Conservation (phyloP, 1,140 invertebrate genomes). For the Plodia interpunctella region DNA sequence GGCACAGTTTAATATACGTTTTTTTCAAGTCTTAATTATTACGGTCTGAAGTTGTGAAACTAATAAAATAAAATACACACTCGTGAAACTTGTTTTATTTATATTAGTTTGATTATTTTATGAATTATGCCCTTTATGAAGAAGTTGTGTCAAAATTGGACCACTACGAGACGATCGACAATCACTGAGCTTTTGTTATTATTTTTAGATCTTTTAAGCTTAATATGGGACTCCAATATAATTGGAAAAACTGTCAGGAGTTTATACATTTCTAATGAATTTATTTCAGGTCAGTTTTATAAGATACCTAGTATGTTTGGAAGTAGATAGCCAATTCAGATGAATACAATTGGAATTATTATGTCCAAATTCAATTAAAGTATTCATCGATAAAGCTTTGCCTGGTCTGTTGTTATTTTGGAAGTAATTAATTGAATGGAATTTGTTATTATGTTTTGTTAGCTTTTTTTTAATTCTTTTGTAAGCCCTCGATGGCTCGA, state of each 20-base stretch:
- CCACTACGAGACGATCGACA: constrained; percentile 67
- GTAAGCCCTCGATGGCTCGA: not conserved
- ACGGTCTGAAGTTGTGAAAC: constrained; percentile 23
- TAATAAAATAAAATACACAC: constrained; percentile 56
- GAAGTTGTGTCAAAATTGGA: constrained; percentile 36
- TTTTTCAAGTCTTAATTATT: constrained; percentile 33
- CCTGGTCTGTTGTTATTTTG: constrained; percentile 1
- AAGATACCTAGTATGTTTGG: not conserved
- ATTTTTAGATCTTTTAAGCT: constrained; percentile 62
- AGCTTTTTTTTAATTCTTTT: no score
- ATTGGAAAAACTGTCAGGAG: constrained; percentile 15
- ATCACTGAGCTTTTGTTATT: constrained; percentile 46
- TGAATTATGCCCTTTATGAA: constrained; percentile 24
- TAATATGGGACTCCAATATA: constrained; percentile 27
- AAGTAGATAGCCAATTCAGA: not conserved
- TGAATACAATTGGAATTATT: not conserved
- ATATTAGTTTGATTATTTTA: constrained; percentile 22
- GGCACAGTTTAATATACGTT: constrained; percentile 3
- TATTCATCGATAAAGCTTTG: not conserved
- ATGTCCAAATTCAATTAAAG: not conserved
- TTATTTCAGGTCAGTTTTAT: constrained; percentile 23
- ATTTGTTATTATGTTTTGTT: not conserved
- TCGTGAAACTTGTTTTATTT: constrained; percentile 68
- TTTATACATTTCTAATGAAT: constrained; percentile 9
- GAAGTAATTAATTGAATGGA: not conserved